Evolutionary conservation across 2,888 invertebrate species (phyloP).

Genomic region (Rutpela maculata): DNA sequence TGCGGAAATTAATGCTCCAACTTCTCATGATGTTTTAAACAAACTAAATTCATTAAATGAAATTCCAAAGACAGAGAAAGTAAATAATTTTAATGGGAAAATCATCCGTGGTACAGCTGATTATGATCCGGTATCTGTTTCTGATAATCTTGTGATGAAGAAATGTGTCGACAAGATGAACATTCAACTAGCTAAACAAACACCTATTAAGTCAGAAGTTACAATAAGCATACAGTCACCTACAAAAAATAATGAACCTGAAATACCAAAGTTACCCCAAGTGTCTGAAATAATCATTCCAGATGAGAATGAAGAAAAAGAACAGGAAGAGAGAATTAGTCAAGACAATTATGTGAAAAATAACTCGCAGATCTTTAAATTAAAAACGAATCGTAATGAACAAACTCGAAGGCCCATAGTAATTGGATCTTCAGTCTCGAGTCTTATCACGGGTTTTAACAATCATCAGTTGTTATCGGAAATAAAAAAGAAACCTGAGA

Average conservation of each 20-base stretch:
- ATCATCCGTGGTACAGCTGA: slow-evolving; percentile 19
- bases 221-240: slow-evolving; percentile 61
- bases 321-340: slow-evolving; percentile 66
- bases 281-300: slow-evolving; percentile 85
- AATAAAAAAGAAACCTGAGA: slow-evolving; percentile 73
- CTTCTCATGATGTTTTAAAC: slow-evolving; percentile 63
- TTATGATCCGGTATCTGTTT: slow-evolving; percentile 53
- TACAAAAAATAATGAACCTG: slow-evolving; percentile 75
- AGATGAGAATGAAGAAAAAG: slow-evolving; percentile 77
- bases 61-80: slow-evolving; percentile 41
- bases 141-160: slow-evolving; percentile 64
- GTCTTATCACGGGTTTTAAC: slow-evolving; percentile 73
- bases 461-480: slow-evolving; percentile 76
- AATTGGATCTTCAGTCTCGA: slow-evolving; percentile 80
- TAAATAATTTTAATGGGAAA: slow-evolving; percentile 46
- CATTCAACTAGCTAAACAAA: slow-evolving; percentile 70
- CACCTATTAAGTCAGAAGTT: slow-evolving; percentile 63
- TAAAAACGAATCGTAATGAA: slow-evolving; percentile 73
- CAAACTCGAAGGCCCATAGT: slow-evolving; percentile 77
- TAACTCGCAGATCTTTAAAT: slow-evolving; percentile 71
- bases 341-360: slow-evolving; percentile 73
- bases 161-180: slow-evolving; percentile 70
- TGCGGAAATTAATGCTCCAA: slow-evolving; percentile 69
- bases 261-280: slow-evolving; percentile 85
- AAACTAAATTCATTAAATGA: slow-evolving; percentile 56